These are phyloP conservation scores for Plemyria rubiginata DNA, from an alignment of 2,888 invertebrate genomes.

Conservation along the genomic window DNA sequence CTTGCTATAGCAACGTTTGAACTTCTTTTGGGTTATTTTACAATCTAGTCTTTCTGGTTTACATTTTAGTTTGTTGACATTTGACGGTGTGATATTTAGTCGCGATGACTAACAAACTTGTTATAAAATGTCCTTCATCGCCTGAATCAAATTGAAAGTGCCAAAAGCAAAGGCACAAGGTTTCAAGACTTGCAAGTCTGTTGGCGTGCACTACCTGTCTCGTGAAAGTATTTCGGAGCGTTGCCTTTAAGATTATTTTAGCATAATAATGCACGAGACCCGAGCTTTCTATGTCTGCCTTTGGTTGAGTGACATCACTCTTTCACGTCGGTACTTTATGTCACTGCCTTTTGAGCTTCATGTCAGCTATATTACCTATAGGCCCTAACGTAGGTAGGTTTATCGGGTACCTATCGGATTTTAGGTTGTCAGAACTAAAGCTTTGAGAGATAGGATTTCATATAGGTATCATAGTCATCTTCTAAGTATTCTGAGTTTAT, in stretches of 20 bases:
- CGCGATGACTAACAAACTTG: slow-evolving; percentile 38
- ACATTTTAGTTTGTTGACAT: slow-evolving; percentile 13
- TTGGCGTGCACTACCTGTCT: slow-evolving; percentile 74
- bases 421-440: slow-evolving; percentile 15
- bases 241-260: slow-evolving; percentile 77
- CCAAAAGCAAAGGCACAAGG: slow-evolving; percentile 42
- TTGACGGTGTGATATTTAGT: slow-evolving; percentile 17
- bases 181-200: slow-evolving; percentile 59
- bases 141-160: slow-evolving; percentile 41
- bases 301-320: slow-evolving; percentile 55
- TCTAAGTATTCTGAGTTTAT: slow-evolving; percentile 1
- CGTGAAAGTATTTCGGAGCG: slow-evolving; percentile 81
- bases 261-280: slow-evolving; percentile 73
- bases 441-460: slow-evolving; percentile 1
- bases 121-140: slow-evolving; percentile 37
- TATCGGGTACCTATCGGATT: slow-evolving; percentile 10
- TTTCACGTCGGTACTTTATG: slow-evolving; percentile 35
- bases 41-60: slow-evolving; percentile 21
- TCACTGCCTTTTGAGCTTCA: slow-evolving; percentile 35
- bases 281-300: slow-evolving; percentile 75
- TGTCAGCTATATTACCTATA: slow-evolving; percentile 8
- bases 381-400: background rate
- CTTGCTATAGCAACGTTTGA: slow-evolving; percentile 35
- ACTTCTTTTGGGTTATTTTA: slow-evolving; percentile 31
- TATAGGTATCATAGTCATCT: slow-evolving; percentile 16